Evolutionary conservation across 2,888 invertebrate species (phyloP), one percentile per base, ranked within the genome.

Genomic region (Willowsia nigromaculata): DNA sequence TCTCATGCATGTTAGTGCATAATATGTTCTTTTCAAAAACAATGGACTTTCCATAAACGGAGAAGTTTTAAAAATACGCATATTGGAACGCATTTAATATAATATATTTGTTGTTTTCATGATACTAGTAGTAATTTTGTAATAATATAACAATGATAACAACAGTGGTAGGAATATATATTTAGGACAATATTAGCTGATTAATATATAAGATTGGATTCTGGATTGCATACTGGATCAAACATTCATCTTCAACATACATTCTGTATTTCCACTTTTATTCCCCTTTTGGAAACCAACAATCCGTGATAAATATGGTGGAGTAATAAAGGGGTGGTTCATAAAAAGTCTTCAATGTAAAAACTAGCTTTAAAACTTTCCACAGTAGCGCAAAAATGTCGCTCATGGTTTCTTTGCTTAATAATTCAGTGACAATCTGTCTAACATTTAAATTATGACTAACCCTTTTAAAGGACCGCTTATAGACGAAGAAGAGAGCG

Each of bases 151-250:
- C 71, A 71, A 71, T 40, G 37, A 40, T 71, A 40, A 62, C 62
- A 62, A 62, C 62, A 40, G 71, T 71, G 40, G 71, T 71, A 71
- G 71, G 71, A 71, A 71, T 71, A 40, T 68, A 37, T 71, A 40
- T 71, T 40, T 71, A 40, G 40, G 71, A 71, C 40, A 40, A 18
- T 22, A 71, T 40, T 71, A 71, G 71, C 71, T 71, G 71, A 40
- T 40, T 71, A 40, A 71, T 71, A 27, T 71, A 71, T 71, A 71
- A 37, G 40, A 71, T 71, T 71, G n/a, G 40, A 65, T 65, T 65
- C 30, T 7, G 65, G 65, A 71, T 71, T 71, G 71, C 71, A 40
- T 71, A 33, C 40, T 7, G 9, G 37, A 18, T 68, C 37, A 33
- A 33, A n/a, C 33, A 2, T 33, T 33, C n/a, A 65, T 56, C 22